phyloP scores from a whole-genome alignment of 2,113 vertebrate species.

The Pelvicachromis taeniatus region DNA sequence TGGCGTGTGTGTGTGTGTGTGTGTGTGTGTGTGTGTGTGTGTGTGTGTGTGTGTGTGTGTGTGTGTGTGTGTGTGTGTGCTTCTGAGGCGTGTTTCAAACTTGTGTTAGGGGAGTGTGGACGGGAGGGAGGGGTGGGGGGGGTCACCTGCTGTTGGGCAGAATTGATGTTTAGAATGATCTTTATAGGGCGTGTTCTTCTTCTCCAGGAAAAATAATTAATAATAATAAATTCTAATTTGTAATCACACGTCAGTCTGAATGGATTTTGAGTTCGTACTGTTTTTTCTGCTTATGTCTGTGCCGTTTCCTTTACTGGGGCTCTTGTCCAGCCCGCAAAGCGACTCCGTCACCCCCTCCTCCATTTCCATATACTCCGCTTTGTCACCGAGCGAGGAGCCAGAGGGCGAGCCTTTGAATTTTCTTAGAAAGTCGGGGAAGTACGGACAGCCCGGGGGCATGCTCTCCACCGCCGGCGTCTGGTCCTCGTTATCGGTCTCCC shows the following conservation, averaged over 20 bases:
- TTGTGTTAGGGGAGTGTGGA: background rate
- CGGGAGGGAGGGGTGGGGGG: background rate
- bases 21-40: background rate
- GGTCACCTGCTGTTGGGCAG: conserved; percentile 53
- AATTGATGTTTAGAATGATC: conserved; percentile 21
- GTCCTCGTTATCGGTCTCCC: conserved; percentile 95
- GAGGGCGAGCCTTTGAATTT: conserved; percentile 87
- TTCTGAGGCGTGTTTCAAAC: conserved; percentile 39
- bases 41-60: background rate
- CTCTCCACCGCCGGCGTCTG: conserved; percentile 85
- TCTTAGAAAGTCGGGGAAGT: conserved; percentile 89
- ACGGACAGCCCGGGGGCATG: conserved; percentile 85
- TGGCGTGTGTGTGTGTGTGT: background rate
- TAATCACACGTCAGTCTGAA: conserved; percentile 97
- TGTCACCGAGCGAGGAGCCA: conserved; percentile 91
- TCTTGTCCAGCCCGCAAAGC: conserved; percentile 88
- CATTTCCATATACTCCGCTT: conserved; percentile 98
- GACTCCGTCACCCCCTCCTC: conserved; percentile 97
- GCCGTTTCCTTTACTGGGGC: conserved; percentile 88
- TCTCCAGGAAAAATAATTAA: conserved; percentile 12
- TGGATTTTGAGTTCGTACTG: conserved; percentile 86
- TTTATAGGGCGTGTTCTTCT: conserved; percentile 37
- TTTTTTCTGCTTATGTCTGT: conserved; percentile 92
- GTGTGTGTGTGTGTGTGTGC: background rate
- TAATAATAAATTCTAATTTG: conserved; percentile 18